phyloP scores from a whole-genome alignment of 2,888 invertebrate genomes.

The Plusia festucae region DNA sequence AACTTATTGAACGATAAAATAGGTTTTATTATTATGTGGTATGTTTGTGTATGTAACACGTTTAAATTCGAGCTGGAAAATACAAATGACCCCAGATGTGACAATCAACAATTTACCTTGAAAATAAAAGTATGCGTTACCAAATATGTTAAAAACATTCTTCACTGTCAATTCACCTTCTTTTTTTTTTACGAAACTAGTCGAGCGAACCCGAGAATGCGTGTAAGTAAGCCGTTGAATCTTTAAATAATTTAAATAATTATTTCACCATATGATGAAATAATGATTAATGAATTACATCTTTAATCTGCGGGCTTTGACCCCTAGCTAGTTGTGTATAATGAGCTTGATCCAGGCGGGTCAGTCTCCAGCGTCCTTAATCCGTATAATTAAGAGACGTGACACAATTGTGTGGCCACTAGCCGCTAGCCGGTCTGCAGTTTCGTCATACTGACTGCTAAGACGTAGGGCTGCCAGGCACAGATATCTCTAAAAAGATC shows the following conservation, averaged over 20 bases:
- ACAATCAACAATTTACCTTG: no score
- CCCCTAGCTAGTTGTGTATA: background rate
- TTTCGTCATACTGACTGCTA: constrained; percentile 20
- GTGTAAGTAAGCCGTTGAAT: no score
- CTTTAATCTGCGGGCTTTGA: constrained; percentile 3
- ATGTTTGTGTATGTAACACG: background rate
- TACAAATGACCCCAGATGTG: no score
- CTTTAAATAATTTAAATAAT: no score
- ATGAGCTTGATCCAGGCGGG: background rate
- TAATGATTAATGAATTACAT: background rate
- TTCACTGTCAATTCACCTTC: background rate
- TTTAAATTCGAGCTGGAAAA: no score
- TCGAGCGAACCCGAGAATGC: no score
- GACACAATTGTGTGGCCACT: constrained; percentile 32
- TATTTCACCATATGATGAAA: no score
- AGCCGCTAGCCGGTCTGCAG: constrained; percentile 29
- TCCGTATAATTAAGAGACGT: constrained; percentile 43
- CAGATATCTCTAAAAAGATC: no score
- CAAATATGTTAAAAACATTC: no score
- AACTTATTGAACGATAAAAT: background rate
- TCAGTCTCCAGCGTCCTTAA: constrained; percentile 36
- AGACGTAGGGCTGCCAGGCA: background rate
- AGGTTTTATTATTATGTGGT: no score
- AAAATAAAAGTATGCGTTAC: no score
- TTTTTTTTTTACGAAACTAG: no score